Conservation (phyloP, 1,140 invertebrate genomes). For the Nylanderia fulva region DNA sequence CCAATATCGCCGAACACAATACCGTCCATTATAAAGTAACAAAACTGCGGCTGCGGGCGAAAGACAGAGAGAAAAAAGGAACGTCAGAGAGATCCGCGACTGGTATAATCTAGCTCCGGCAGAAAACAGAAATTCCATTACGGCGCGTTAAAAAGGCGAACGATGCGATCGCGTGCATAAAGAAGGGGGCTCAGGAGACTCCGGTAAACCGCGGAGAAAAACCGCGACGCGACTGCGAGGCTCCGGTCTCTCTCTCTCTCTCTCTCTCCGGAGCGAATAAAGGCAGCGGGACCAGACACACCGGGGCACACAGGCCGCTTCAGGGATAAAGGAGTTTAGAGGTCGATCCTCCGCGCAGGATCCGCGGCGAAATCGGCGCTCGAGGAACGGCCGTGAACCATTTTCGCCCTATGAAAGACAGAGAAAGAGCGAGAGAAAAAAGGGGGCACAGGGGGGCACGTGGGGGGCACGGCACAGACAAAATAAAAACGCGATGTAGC, state of each 20-base stretch:
- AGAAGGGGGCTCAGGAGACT: conserved; percentile 36
- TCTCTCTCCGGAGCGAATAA: too few species aligned
- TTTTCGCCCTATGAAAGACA: conserved; percentile 78
- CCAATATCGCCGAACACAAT: background rate
- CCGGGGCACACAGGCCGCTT: conserved; percentile 4
- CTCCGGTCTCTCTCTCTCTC: too few species aligned
- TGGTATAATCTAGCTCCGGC: conserved; percentile 46
- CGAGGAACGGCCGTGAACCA: conserved; percentile 80
- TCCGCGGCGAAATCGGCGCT: conserved; percentile 73
- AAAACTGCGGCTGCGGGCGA: conserved; percentile 13
- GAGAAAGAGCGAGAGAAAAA: conserved; percentile 44
- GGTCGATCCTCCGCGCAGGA: conserved; percentile 71
- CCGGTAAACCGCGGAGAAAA: conserved; percentile 51
- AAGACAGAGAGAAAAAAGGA: background rate
- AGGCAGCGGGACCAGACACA: conserved; percentile 25
- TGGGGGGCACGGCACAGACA: conserved; percentile 77
- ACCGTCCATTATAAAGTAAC: conserved; percentile 51
- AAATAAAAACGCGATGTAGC: conserved; percentile 78
- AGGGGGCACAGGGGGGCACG: background rate
- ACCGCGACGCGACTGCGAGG: conserved; percentile 47
- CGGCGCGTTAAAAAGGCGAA: conserved; percentile 51
- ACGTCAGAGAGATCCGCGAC: background rate
- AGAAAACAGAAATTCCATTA: conserved; percentile 62
- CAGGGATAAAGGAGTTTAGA: conserved; percentile 49
- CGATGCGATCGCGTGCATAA: conserved; percentile 61